Evolutionary conservation across 2,113 vertebrate species (phyloP).

Genomic region (Zootoca vivipara): DNA sequence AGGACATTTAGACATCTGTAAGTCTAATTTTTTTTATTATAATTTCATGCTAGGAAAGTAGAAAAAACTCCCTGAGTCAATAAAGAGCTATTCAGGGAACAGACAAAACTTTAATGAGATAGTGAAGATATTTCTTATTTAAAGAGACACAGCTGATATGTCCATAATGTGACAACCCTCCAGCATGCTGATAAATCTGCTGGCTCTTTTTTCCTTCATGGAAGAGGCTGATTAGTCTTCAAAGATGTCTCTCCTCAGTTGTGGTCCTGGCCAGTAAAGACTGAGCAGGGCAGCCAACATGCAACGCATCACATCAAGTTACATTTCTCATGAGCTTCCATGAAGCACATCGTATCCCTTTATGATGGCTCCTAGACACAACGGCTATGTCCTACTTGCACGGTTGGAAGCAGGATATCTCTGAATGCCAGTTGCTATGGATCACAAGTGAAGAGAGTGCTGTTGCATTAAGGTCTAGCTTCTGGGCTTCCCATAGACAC

Average conservation of each 20-base stretch:
- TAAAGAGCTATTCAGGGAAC: slow-evolving; percentile 55
- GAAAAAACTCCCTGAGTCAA: slow-evolving; percentile 62
- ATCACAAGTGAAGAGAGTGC: too few species aligned
- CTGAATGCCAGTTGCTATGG: too few species aligned
- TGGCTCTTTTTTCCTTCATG: background rate
- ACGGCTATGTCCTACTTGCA: too few species aligned
- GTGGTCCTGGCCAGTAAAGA: background rate
- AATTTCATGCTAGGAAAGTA: slow-evolving; percentile 63
- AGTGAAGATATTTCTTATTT: slow-evolving; percentile 53
- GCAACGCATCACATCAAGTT: too few species aligned
- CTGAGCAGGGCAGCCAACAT: background rate
- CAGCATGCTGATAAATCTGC: slow-evolving; percentile 33
- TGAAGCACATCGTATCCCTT: background rate
- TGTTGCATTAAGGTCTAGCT: too few species aligned
- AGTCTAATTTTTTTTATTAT: slow-evolving; percentile 59
- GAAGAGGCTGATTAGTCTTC: background rate
- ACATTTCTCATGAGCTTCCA: background rate
- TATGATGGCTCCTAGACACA: too few species aligned
- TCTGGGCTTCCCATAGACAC: too few species aligned
- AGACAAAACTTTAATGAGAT: slow-evolving; percentile 64
- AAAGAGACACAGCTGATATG: slow-evolving; percentile 36
- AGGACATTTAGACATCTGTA: slow-evolving; percentile 64
- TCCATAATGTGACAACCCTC: slow-evolving; percentile 34
- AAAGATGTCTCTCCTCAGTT: background rate
- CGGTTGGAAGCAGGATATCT: too few species aligned